Conservation (phyloP, 2,797 vertebrate genomes). For the Austrolebias charrua region DNA sequence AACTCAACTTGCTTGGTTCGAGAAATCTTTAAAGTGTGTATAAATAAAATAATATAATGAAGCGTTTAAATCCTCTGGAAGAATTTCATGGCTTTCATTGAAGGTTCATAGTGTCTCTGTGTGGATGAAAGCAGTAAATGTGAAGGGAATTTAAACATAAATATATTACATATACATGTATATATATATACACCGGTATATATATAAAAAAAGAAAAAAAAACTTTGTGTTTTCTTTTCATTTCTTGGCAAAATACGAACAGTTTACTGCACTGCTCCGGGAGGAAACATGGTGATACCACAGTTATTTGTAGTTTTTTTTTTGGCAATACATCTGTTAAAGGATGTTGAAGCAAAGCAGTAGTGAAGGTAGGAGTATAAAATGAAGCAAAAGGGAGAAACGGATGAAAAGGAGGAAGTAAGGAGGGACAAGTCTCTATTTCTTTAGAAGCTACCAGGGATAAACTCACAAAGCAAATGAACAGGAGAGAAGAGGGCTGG, state of each 20-base stretch:
- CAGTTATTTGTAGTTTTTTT: slow-evolving; percentile 11
- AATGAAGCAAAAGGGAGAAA: slow-evolving; percentile 31
- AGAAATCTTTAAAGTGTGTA: slow-evolving; percentile 3
- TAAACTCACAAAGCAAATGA: slow-evolving; percentile 89
- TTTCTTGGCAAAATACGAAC: slow-evolving; percentile 42
- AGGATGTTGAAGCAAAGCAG: slow-evolving; percentile 43
- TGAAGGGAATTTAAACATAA: slow-evolving; percentile 4
- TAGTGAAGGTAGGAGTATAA: slow-evolving; percentile 18
- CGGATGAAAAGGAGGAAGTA: slow-evolving; percentile 25
- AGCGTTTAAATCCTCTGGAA: not conserved
- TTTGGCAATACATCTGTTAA: slow-evolving; percentile 38
- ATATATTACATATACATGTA: no score
- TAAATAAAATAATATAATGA: no score
- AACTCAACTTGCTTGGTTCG: slow-evolving; percentile 41
- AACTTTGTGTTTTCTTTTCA: slow-evolving; percentile 13
- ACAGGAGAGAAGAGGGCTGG: slow-evolving; percentile 62
- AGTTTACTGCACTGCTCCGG: slow-evolving; percentile 36
- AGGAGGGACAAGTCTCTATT: slow-evolving; percentile 50
- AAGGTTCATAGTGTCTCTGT: slow-evolving; percentile 26
- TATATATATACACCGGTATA: no score
- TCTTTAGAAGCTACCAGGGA: slow-evolving; percentile 74
- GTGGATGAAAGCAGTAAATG: slow-evolving; percentile 28
- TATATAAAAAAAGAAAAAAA: no score
- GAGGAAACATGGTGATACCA: slow-evolving; percentile 34
- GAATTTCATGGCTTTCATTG: slow-evolving; percentile 56